Evolutionary conservation across 2,113 vertebrate genomes (phyloP).

Genomic region (Corynorhinus townsendii): DNA sequence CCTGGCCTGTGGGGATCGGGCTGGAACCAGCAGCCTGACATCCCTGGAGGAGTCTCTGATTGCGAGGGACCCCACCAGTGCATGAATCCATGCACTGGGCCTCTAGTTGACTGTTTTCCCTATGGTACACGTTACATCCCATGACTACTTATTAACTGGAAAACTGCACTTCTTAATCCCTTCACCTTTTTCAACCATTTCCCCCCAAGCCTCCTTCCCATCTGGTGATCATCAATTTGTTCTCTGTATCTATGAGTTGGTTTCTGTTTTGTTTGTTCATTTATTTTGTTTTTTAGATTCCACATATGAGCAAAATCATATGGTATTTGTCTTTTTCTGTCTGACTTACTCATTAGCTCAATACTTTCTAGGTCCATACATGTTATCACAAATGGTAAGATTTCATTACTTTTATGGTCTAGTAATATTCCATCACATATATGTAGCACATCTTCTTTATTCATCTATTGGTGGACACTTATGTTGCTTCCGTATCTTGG

Average conservation of each 20-base stretch:
- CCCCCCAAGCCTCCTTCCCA: not conserved
- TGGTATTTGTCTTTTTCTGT: not conserved
- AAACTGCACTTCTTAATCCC: not conserved
- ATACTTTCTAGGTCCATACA: not conserved
- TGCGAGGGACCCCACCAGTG: no score
- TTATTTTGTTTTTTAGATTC: not conserved
- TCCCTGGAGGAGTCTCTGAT: no score
- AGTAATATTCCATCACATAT: not conserved
- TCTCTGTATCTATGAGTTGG: not conserved
- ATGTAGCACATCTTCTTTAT: not conserved
- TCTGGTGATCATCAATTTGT: not conserved
- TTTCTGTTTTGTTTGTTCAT: not conserved
- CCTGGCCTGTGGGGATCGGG: no score
- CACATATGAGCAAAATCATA: not conserved
- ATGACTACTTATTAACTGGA: not conserved
- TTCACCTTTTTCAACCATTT: not conserved
- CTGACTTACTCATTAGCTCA: not conserved
- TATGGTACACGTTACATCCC: not conserved
- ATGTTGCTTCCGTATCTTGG: not conserved
- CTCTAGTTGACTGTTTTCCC: not conserved
- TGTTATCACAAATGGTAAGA: not conserved
- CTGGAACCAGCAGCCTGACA: no score
- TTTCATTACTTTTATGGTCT: not conserved
- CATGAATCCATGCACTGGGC: no score
- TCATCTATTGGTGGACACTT: not conserved